phyloP scores from a whole-genome alignment of 2,113 vertebrate genomes.

The Callospermophilus lateralis region DNA sequence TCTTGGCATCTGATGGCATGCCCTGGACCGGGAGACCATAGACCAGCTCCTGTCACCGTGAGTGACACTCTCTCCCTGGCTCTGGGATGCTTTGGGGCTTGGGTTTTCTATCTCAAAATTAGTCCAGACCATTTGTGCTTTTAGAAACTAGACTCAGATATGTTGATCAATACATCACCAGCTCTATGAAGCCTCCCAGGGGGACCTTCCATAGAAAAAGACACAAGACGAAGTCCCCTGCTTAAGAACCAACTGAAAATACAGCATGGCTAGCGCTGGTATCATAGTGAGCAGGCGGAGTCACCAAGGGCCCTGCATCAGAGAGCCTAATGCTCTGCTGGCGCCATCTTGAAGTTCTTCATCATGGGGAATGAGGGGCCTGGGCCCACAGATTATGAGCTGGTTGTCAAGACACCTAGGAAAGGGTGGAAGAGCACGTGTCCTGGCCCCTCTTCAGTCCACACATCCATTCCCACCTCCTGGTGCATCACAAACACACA shows the following conservation, averaged over 20 bases:
- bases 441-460: too few relatives aligned
- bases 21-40: neutral
- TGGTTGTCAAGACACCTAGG: accelerated
- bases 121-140: neutral
- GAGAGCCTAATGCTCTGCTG: neutral
- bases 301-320: neutral
- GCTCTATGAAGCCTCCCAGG: neutral
- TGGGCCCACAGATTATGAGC: neutral
- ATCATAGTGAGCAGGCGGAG: accelerated
- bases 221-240: neutral
- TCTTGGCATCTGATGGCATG: neutral
- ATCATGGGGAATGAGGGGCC: neutral
- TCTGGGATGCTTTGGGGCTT: accelerated
- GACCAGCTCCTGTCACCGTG: too few relatives aligned
- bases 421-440: neutral
- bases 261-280: neutral
- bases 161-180: neutral
- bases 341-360: neutral
- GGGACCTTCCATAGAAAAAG: neutral
- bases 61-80: neutral
- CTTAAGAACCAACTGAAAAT: neutral
- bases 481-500: accelerated
- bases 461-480: too few relatives aligned
- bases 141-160: neutral
- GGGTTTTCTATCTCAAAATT: too few relatives aligned